Evolutionary conservation across 2,113 vertebrate species (phyloP).

Genomic region (Ptyas mucosa): DNA sequence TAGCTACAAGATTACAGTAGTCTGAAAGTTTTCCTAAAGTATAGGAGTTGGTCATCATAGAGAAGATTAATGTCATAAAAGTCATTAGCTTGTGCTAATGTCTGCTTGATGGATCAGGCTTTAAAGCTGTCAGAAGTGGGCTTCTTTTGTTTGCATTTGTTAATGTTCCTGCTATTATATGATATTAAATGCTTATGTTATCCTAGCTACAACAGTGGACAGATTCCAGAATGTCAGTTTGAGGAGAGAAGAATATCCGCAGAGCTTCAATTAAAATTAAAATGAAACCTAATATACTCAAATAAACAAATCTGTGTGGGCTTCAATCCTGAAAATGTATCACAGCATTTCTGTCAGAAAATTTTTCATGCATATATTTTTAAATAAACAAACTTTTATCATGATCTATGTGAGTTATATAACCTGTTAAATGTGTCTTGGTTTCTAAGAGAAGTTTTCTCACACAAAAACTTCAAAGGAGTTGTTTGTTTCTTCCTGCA

Average conservation of each 20-base stretch:
- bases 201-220: neutral
- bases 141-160: neutral
- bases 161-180: neutral
- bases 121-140: neutral
- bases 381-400: neutral
- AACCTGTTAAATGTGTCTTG: neutral
- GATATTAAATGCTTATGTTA: neutral
- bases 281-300: neutral
- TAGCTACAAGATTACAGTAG: neutral
- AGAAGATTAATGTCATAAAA: neutral
- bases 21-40: neutral
- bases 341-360: neutral
- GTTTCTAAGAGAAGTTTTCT: neutral
- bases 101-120: neutral
- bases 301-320: neutral
- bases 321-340: neutral
- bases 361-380: neutral
- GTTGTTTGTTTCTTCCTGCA: neutral
- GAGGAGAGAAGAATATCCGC: neutral
- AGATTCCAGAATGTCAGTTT: neutral
- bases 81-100: neutral
- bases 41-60: neutral
- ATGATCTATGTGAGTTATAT: neutral
- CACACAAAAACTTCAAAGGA: neutral
- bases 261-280: neutral